These are phyloP conservation scores for Lethenteron camtschaticum DNA, from an alignment of 2,113 vertebrate genomes.

Conservation along the genomic window DNA sequence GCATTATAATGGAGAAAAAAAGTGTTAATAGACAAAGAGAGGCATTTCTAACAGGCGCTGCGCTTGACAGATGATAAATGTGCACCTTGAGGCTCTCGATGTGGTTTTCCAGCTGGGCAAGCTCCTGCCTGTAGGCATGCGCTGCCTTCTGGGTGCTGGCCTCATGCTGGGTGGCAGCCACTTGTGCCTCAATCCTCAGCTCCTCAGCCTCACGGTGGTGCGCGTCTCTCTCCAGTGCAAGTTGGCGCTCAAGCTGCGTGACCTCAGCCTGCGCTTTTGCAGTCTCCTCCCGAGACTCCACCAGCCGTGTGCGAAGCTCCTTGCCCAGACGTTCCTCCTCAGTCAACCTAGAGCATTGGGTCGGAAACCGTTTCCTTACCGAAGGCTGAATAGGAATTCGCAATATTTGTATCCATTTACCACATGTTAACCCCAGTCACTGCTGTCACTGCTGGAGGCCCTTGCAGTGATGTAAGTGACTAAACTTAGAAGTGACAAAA, in stretches of 20 bases:
- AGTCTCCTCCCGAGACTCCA: constrained; percentile 30
- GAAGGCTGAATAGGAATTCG: too few relatives aligned
- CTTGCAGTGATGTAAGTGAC: too few relatives aligned
- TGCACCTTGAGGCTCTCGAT: constrained; percentile 44
- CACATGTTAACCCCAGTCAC: too few relatives aligned
- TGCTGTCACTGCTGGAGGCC: too few relatives aligned
- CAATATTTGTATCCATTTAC: too few relatives aligned
- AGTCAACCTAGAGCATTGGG: constrained; percentile 8
- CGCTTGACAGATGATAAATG: constrained; percentile 3
- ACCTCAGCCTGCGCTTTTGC: constrained; percentile 29
- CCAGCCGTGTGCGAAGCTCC: constrained; percentile 25
- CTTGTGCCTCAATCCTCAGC: constrained; percentile 27
- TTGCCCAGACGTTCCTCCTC: constrained; percentile 38
- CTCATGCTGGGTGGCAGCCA: constrained; percentile 32
- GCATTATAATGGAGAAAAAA: too few relatives aligned
- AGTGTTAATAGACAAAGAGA: too few relatives aligned
- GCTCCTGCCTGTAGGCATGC: constrained; percentile 33
- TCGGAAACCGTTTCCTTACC: too few relatives aligned
- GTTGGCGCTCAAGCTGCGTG: constrained; percentile 28
- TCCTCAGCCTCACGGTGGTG: constrained; percentile 42
- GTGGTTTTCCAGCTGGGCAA: constrained; percentile 31
- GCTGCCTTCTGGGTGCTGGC: constrained; percentile 31
- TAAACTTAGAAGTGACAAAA: too few relatives aligned
- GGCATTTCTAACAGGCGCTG: background rate
- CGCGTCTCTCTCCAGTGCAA: constrained; percentile 51